A percentile compares a stretch with the other conserved stretches of the same genome.
phyloP scores from a whole-genome alignment of 2,888 invertebrate species.

The Synanthedon andrenaeformis region DNA sequence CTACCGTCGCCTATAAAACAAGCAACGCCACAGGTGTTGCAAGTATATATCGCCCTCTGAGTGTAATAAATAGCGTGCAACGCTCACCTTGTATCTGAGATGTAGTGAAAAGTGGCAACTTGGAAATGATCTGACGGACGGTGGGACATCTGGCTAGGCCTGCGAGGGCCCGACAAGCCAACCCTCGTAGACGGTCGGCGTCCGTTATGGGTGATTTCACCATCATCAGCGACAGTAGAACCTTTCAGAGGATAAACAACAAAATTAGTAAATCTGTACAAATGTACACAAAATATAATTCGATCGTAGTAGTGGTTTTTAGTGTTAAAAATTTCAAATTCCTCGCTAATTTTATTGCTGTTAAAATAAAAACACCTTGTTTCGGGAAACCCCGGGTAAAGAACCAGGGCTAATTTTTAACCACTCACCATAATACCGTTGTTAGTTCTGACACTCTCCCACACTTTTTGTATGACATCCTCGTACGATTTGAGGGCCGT shows the following conservation, averaged over 20 bases:
- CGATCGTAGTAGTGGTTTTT: too few relatives aligned
- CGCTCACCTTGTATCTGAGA: constrained; percentile 87
- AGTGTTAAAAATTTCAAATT: too few relatives aligned
- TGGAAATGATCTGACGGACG: constrained; percentile 93
- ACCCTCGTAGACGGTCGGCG: constrained; percentile 92
- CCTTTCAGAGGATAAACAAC: constrained; percentile 44
- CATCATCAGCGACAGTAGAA: constrained; percentile 88
- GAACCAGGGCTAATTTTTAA: too few relatives aligned
- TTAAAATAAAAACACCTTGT: too few relatives aligned
- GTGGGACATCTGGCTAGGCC: constrained; percentile 95
- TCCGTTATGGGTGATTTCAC: constrained; percentile 96
- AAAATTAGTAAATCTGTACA: not conserved
- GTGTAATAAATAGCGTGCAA: too few relatives aligned
- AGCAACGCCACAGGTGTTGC: too few relatives aligned
- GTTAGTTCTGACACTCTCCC: constrained; percentile 93
- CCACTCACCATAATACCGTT: constrained; percentile 93
- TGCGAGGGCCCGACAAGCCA: constrained; percentile 93
- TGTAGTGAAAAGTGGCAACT: constrained; percentile 92
- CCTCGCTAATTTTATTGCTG: too few relatives aligned
- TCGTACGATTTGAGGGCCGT: constrained; percentile 78
- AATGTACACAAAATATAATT: not conserved
- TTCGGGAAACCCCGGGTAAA: too few relatives aligned
- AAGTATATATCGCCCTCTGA: too few relatives aligned
- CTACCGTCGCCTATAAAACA: too few relatives aligned
- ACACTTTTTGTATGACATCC: constrained; percentile 90